Evolutionary conservation across 1,140 invertebrate species (phyloP), one percentile per base, ranked within the genome.

Genomic region (Drosophila sechellia): DNA sequence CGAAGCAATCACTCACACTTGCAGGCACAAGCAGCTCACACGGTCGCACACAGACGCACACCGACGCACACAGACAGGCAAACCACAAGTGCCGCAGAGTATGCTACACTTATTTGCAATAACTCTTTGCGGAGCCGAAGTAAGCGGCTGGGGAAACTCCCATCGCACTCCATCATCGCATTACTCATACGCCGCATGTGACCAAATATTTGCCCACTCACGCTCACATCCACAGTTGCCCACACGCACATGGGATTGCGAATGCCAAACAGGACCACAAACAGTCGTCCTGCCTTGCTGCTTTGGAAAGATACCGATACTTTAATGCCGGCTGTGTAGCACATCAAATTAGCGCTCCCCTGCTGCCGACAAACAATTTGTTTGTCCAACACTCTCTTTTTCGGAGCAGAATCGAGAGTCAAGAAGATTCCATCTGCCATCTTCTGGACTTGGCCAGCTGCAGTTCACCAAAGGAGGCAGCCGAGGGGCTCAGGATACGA

Each of bases 41-140:
- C 20, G 25, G 13, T 55, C 31, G 11, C 17, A 13, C 15, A 63
- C 17, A 27, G 17, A 3, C 15, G 6, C 25, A 11, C 22, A 56
- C 25, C 15, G 6, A 27, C 22, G 11, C 25, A 12, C 40, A 27
- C 31, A 49, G 12, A 25, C 42, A 17, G 6, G 48, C 54, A 5
- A 37, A 53, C 64, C 64, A 20, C 64, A 68, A 65, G 49, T 48
- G 81, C 77, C 77, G 42, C 78, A 85, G 70, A 76, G 60, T 80
- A 72, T 85, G 71, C 81, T 61, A 81, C 77, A 85, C 65, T 63
- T 76, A 59, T 70, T 73, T 71, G 65, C 68, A 70, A 71, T 70
- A 71, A 70, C 65, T 48, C 50, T 56, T 68, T 65, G 34, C 4
- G 46, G 27, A 31, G 43, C 43, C 22, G 43, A 25, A 61, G 34